Evolutionary conservation across 1,140 invertebrate species (phyloP).

Genomic region (Drosophila pachea): DNA sequence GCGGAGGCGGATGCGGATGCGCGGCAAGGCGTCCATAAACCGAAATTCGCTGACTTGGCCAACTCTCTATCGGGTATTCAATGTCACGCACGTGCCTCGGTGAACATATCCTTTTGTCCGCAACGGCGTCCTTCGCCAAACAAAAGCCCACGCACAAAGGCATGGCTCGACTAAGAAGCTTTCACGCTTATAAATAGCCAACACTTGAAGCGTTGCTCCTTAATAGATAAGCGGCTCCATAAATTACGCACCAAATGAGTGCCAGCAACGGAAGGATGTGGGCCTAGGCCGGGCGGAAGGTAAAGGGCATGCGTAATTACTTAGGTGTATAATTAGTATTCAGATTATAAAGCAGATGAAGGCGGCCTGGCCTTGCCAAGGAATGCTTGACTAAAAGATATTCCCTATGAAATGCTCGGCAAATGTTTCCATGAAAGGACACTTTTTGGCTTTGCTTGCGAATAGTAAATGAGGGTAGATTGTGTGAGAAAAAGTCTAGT

Average conservation of each 20-base stretch:
- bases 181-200: conserved; percentile 34
- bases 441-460: too few relatives aligned
- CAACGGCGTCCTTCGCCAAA: not conserved
- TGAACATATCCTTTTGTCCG: conserved; percentile 9
- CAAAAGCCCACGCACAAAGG: conserved; percentile 2
- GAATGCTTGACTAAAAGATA: not conserved
- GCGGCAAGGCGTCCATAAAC: conserved; percentile 29
- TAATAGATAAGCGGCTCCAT: conserved; percentile 40
- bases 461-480: too few relatives aligned
- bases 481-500: not conserved
- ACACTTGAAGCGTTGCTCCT: conserved; percentile 43
- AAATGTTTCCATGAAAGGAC: too few relatives aligned
- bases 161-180: not conserved
- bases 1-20: not conserved
- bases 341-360: conserved; percentile 50
- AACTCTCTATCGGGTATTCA: conserved; percentile 19
- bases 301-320: conserved; percentile 44
- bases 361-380: too few relatives aligned
- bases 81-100: conserved; percentile 27
- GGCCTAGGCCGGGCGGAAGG: not conserved
- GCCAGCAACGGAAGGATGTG: too few relatives aligned
- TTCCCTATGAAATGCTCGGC: too few relatives aligned
- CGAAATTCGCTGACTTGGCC: conserved; percentile 35
- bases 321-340: conserved; percentile 61
- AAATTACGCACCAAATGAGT: conserved; percentile 48